phyloP scores from a whole-genome alignment of 2,797 vertebrate species.

The Botia kubotai region DNA sequence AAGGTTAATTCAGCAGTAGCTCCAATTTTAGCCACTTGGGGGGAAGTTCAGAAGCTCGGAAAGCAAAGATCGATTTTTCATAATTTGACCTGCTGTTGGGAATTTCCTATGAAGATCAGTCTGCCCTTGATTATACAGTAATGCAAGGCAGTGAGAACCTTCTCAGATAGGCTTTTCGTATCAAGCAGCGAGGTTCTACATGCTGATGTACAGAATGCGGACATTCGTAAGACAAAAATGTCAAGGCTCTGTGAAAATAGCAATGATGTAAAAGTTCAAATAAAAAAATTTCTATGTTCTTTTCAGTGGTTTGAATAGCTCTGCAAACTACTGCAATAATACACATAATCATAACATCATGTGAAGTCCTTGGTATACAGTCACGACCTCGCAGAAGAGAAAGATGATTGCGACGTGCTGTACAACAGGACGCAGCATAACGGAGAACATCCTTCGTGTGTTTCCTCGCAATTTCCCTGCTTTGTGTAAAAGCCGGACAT shows the following conservation, averaged over 20 bases:
- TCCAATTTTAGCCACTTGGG: too few species aligned
- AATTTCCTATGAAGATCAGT: neutral
- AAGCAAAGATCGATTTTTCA: neutral
- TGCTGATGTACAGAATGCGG: neutral
- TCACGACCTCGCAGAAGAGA: slow-evolving; percentile 4
- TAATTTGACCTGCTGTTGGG: neutral
- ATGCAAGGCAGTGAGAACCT: neutral
- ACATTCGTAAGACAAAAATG: neutral
- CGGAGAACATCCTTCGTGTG: neutral
- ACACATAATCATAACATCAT: too few species aligned
- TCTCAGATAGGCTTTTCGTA: neutral
- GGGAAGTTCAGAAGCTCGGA: too few species aligned
- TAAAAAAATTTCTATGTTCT: too few species aligned
- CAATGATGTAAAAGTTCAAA: too few species aligned
- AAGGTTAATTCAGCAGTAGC: neutral
- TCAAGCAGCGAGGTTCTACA: too few species aligned
- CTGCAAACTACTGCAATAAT: too few species aligned
- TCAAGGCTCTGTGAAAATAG: neutral
- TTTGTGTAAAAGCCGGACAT: neutral
- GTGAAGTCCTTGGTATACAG: slow-evolving; percentile 7
- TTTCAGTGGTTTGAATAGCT: slow-evolving; percentile 1
- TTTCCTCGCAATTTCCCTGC: neutral
- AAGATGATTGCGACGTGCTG: slow-evolving; percentile 1
- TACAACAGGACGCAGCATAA: neutral
- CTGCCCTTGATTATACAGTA: neutral